These are phyloP conservation scores for Petaurus breviceps DNA, from an alignment of 2,113 vertebrate species.

Conservation along the genomic window DNA sequence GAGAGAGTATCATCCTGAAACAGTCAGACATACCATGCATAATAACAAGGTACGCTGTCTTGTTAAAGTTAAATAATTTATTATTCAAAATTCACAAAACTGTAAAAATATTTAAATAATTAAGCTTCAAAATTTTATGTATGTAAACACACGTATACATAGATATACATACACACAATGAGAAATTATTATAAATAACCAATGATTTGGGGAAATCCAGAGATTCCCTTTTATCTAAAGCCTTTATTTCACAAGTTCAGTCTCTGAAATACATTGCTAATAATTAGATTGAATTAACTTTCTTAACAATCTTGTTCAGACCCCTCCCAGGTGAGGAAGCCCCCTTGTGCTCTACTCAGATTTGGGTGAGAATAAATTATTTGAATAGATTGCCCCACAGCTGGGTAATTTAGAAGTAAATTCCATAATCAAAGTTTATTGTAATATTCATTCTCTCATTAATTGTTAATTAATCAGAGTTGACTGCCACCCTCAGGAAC, in stretches of 20 bases:
- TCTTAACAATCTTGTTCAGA: too few relatives aligned
- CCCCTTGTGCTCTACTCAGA: too few relatives aligned
- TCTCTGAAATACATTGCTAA: too few relatives aligned
- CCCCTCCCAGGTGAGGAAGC: too few relatives aligned
- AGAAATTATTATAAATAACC: too few relatives aligned
- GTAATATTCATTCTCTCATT: too few relatives aligned
- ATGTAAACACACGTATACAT: background rate
- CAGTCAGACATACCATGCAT: background rate
- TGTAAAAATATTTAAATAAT: background rate
- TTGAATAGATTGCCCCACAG: background rate
- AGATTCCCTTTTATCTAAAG: too few relatives aligned
- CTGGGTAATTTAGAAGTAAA: background rate
- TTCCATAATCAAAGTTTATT: background rate
- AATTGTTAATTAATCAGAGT: too few relatives aligned
- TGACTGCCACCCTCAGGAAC: background rate
- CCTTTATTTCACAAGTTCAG: too few relatives aligned
- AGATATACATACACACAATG: background rate
- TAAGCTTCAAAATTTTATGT: background rate
- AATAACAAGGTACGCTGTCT: background rate
- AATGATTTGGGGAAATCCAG: too few relatives aligned
- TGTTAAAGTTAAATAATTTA: background rate
- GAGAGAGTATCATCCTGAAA: background rate
- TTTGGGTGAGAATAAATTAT: background rate
- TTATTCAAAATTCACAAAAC: background rate
- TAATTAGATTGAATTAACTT: too few relatives aligned